Conservation (phyloP, 2,113 vertebrate species). For the Caloenas nicobarica region DNA sequence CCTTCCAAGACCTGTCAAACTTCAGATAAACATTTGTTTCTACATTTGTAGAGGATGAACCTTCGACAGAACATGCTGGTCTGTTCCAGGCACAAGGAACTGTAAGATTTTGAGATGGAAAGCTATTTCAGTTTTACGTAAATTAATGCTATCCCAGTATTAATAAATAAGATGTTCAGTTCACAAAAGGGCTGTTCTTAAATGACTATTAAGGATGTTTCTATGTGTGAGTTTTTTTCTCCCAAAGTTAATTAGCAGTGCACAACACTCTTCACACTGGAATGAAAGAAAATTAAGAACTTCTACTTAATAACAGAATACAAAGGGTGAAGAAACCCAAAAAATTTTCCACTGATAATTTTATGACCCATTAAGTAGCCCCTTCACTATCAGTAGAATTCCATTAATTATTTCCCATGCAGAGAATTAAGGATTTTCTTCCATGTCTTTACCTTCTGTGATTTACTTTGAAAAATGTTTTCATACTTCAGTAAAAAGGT, state of each 20-base stretch:
- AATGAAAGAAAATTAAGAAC: not conserved
- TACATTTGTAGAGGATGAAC: not conserved
- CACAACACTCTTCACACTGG: not conserved
- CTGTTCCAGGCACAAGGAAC: not conserved
- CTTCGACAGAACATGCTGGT: not conserved
- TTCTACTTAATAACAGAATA: not conserved
- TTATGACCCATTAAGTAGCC: not conserved
- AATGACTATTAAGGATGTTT: not conserved
- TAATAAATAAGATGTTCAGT: not conserved
- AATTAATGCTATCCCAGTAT: not conserved
- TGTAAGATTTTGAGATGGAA: not conserved
- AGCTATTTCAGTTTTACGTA: not conserved
- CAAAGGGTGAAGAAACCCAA: not conserved
- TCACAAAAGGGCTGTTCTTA: not conserved
- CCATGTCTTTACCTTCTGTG: not conserved
- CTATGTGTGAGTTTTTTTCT: not conserved
- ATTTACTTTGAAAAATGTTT: not conserved
- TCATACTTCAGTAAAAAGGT: not conserved
- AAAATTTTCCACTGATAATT: not conserved
- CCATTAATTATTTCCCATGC: not conserved
- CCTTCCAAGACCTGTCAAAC: not conserved
- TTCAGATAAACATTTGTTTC: not conserved
- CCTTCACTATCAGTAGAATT: not conserved
- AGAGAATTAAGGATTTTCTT: not conserved
- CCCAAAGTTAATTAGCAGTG: not conserved